These are phyloP conservation scores for Tapera naevia DNA, from an alignment of 2,797 vertebrate species.

Conservation along the genomic window DNA sequence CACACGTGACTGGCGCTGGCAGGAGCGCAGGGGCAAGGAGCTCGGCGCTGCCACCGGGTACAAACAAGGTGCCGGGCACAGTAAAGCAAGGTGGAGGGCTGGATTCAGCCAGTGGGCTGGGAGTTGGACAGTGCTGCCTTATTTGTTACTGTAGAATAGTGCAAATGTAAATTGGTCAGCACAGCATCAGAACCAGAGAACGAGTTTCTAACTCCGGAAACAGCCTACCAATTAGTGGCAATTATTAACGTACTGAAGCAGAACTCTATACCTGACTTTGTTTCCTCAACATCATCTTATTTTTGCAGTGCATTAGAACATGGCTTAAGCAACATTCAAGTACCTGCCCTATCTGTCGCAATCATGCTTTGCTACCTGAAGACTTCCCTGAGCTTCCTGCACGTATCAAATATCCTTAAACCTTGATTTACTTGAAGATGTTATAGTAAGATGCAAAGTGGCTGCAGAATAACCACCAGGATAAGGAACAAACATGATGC, in stretches of 20 bases:
- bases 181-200: fast-evolving
- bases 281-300: not conserved
- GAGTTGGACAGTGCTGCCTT: not conserved
- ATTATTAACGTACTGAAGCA: fast-evolving
- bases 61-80: too few relatives aligned
- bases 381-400: constrained; percentile 82
- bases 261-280: not conserved
- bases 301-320: constrained; percentile 85
- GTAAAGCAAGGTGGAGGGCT: too few relatives aligned
- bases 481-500: not conserved
- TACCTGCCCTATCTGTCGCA: constrained; percentile 89
- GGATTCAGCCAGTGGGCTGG: too few relatives aligned
- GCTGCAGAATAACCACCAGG: not conserved
- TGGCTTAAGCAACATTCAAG: constrained; percentile 87
- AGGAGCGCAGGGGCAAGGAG: too few relatives aligned
- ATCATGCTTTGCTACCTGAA: constrained; percentile 75
- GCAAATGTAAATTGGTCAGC: not conserved
- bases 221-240: not conserved
- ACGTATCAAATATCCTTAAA: constrained; percentile 62
- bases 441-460: not conserved
- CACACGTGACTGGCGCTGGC: too few relatives aligned
- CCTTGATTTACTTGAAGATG: not conserved
- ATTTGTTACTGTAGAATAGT: not conserved
- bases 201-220: not conserved
- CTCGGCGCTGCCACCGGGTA: too few relatives aligned